Conservation (phyloP, 2,113 vertebrate genomes). For the Cyphomyrus plagiostoma region DNA sequence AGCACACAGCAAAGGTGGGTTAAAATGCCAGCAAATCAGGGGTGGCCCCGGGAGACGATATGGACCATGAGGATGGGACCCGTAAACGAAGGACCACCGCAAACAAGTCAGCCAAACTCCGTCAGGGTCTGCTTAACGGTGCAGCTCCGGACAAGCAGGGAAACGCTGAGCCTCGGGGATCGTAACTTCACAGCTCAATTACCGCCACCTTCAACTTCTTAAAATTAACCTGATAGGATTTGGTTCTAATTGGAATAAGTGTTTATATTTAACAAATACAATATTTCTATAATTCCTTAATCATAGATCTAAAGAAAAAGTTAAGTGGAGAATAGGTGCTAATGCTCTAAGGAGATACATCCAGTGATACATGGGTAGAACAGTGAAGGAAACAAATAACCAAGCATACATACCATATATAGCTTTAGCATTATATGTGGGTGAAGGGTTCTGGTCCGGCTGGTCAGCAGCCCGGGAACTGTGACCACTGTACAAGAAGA, state of each 20-base stretch:
- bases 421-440: slow-evolving; percentile 15
- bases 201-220: not conserved
- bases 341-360: not conserved
- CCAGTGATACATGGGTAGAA: not conserved
- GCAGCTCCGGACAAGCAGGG: not conserved
- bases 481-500: slow-evolving; percentile 10
- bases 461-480: not conserved
- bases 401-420: slow-evolving; percentile 19
- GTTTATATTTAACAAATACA: not conserved
- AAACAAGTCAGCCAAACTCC: not conserved
- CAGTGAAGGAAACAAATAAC: not conserved
- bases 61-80: not conserved
- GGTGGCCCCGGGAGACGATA: not conserved
- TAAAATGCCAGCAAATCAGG: not conserved
- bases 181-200: not conserved
- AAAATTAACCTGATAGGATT: too few species aligned
- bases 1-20: not conserved
- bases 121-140: not conserved
- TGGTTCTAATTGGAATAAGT: not conserved
- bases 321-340: not conserved
- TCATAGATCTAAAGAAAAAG: not conserved
- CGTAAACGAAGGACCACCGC: not conserved
- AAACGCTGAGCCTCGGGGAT: not conserved
- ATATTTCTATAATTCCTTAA: not conserved
- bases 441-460: not conserved